These are phyloP conservation scores for Clamator glandarius DNA, from an alignment of 2,797 vertebrate species.

Conservation along the genomic window DNA sequence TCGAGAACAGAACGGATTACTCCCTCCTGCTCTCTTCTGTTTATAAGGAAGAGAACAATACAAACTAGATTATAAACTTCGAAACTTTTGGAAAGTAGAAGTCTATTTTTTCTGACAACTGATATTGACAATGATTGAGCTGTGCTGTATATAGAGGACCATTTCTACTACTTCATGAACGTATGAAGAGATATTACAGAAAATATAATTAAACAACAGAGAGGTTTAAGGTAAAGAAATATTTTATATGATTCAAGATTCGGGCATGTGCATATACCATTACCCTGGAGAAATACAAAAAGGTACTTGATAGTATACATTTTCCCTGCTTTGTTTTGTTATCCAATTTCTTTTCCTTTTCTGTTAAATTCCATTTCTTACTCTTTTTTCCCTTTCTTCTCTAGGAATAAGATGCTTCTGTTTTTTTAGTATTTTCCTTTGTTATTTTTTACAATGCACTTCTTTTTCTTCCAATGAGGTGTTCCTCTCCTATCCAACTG, in stretches of 20 bases:
- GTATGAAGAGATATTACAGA: neutral
- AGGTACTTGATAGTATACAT: neutral
- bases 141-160: neutral
- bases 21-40: neutral
- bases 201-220: neutral
- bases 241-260: neutral
- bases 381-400: neutral
- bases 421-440: neutral
- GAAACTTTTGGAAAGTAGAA: neutral
- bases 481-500: neutral
- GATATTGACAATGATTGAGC: neutral
- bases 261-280: neutral
- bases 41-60: neutral
- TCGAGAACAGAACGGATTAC: neutral
- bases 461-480: neutral
- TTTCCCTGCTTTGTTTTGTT: neutral
- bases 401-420: neutral
- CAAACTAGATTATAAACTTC: neutral
- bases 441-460: neutral
- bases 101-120: neutral
- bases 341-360: neutral
- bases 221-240: neutral
- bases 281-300: neutral
- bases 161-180: neutral
- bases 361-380: neutral